phyloP scores from a whole-genome alignment of 1,140 invertebrate genomes.

The Drosophila tropicalis region DNA sequence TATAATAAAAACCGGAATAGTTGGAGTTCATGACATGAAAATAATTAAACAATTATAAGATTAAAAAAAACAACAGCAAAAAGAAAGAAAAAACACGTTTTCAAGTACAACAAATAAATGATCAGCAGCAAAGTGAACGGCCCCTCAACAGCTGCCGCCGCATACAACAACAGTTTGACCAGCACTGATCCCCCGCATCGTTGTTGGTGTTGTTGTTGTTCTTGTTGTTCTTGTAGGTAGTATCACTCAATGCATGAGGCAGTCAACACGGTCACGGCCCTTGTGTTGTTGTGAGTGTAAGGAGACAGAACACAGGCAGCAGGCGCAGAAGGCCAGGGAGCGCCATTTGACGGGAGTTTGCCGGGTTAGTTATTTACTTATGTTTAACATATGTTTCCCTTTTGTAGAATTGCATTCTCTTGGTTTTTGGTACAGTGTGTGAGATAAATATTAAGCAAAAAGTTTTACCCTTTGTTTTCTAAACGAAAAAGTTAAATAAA shows the following conservation, averaged over 20 bases:
- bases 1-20: constrained; percentile 19
- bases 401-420: not conserved
- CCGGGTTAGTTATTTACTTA: constrained; percentile 62
- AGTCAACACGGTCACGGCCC: constrained; percentile 20
- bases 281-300: not conserved
- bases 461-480: no score
- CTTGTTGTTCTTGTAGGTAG: not conserved
- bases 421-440: not conserved
- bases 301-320: constrained; percentile 16
- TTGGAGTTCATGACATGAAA: constrained; percentile 40
- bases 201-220: not conserved
- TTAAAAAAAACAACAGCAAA: constrained; percentile 43
- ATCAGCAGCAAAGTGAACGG: constrained; percentile 55
- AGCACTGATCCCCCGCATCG: constrained; percentile 51
- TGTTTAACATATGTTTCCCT: constrained; percentile 47
- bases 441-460: not conserved
- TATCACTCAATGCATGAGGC: constrained; percentile 53
- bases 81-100: constrained; percentile 42
- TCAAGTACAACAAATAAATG: constrained; percentile 43
- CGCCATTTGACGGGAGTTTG: constrained; percentile 57
- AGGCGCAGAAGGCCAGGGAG: constrained; percentile 13
- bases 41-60: constrained; percentile 57
- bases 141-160: constrained; percentile 38
- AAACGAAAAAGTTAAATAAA: no score
- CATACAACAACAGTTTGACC: constrained; percentile 61